Conservation (phyloP, 2,888 invertebrate species). For the Drosophila phalerata region DNA sequence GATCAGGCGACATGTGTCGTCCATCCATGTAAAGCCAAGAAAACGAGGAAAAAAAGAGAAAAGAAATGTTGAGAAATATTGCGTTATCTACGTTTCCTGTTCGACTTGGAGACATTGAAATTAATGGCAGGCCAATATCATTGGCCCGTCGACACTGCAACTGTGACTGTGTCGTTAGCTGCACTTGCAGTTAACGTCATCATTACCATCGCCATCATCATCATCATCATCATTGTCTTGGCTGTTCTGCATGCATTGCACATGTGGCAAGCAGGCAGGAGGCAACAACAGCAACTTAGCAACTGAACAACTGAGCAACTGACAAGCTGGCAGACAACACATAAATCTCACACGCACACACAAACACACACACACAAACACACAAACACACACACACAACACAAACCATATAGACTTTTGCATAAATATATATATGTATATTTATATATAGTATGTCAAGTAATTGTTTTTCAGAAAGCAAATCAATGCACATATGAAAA, state of each 20-base stretch:
- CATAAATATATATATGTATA: slow-evolving; percentile 3
- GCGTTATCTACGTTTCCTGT: slow-evolving; percentile 73
- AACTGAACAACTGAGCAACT: slow-evolving; percentile 51
- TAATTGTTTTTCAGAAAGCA: no score
- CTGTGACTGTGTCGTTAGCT: neutral
- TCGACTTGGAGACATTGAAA: slow-evolving; percentile 59
- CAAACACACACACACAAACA: slow-evolving; percentile 24
- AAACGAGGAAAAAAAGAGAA: slow-evolving; percentile 2
- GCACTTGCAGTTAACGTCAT: slow-evolving; percentile 22
- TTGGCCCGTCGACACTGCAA: slow-evolving; percentile 27
- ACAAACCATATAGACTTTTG: slow-evolving; percentile 1
- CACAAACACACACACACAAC: slow-evolving; percentile 20
- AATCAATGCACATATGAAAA: no score
- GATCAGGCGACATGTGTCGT: slow-evolving; percentile 58
- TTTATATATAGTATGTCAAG: neutral
- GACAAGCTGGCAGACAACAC: slow-evolving; percentile 51
- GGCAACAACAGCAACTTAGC: slow-evolving; percentile 35
- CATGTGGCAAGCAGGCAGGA: slow-evolving; percentile 40
- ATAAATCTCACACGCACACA: slow-evolving; percentile 52
- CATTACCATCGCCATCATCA: slow-evolving; percentile 1
- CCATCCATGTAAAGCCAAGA: slow-evolving; percentile 47
- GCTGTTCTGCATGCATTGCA: slow-evolving; percentile 63
- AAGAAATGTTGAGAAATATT: slow-evolving; percentile 24
- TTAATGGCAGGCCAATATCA: slow-evolving; percentile 65
- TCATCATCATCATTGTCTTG: neutral